Evolutionary conservation across 1,140 invertebrate species (phyloP).

Genomic region (Planococcus citri): DNA sequence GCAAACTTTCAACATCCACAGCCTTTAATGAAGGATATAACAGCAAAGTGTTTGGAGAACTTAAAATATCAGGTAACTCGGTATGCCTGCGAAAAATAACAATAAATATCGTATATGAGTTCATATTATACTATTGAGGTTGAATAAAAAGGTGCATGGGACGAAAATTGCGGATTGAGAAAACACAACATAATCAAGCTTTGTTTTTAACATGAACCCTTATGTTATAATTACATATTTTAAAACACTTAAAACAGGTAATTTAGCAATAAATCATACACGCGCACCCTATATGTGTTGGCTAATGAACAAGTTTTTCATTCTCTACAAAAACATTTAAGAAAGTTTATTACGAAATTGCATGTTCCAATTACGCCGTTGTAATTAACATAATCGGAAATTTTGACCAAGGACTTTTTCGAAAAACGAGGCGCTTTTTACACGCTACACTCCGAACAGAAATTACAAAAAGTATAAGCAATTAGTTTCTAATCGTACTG

Average conservation of each 20-base stretch:
- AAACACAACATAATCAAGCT: neutral
- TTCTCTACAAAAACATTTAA: neutral
- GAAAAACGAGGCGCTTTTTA: neutral
- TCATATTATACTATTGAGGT: neutral
- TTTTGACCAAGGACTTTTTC: conserved; percentile 3
- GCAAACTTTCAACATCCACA: conserved; percentile 43
- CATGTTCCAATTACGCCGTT: conserved; percentile 8
- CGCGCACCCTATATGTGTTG: neutral
- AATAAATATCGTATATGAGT: conserved; percentile 13
- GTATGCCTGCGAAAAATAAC: conserved; percentile 42
- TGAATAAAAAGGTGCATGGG: neutral
- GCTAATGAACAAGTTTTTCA: neutral
- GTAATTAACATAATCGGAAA: conserved; percentile 16
- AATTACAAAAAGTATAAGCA: neutral
- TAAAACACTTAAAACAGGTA: neutral
- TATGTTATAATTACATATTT: neutral
- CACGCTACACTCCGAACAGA: neutral
- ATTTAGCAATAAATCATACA: neutral
- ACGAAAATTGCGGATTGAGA: neutral
- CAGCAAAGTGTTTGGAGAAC: conserved; percentile 56
- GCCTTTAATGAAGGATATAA: conserved; percentile 70
- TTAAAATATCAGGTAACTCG: conserved; percentile 51
- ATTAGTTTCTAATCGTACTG: neutral
- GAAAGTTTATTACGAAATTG: conserved; percentile 17
- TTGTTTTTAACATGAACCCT: neutral